These are phyloP conservation scores for Cladopsammia gracilis DNA, from an alignment of 64 coral and sea anemone genomes.

Conservation along the genomic window DNA sequence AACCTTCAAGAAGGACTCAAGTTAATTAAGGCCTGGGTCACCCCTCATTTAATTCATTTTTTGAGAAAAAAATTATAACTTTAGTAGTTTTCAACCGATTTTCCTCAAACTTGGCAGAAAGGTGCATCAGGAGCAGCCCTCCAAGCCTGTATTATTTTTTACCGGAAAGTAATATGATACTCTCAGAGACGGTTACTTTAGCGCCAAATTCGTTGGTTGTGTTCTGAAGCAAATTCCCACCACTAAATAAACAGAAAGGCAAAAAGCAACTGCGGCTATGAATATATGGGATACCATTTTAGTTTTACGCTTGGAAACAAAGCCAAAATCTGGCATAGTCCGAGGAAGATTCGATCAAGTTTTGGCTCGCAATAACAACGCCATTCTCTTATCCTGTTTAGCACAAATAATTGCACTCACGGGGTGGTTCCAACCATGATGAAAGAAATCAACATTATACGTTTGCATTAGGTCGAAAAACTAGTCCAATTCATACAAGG, in stretches of 20 bases:
- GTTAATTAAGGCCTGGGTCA: background rate
- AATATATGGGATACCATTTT: slow-evolving; percentile 18
- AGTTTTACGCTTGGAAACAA: background rate
- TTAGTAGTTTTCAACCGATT: too few species aligned
- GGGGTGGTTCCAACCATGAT: background rate
- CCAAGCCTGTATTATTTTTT: too few species aligned
- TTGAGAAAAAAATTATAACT: background rate
- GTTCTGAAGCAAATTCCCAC: slow-evolving; percentile 11
- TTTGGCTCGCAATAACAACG: background rate
- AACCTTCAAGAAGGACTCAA: too few species aligned
- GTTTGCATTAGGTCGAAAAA: background rate
- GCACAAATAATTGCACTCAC: background rate
- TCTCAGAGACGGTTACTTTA: background rate
- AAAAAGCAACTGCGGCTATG: background rate
- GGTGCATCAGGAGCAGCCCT: too few species aligned
- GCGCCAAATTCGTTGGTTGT: background rate
- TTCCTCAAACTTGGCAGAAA: too few species aligned
- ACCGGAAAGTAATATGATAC: too few species aligned
- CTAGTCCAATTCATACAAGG: background rate
- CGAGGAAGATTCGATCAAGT: background rate
- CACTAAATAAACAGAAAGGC: background rate
- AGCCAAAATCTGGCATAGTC: background rate
- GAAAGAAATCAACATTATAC: background rate
- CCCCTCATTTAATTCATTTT: background rate
- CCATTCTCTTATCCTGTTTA: background rate